A percentile compares a stretch with the other conserved stretches of the same genome.
These are phyloP conservation scores for Pseudomyrmex sp. DNA, from an alignment of 1,140 invertebrate species.

Conservation along the genomic window DNA sequence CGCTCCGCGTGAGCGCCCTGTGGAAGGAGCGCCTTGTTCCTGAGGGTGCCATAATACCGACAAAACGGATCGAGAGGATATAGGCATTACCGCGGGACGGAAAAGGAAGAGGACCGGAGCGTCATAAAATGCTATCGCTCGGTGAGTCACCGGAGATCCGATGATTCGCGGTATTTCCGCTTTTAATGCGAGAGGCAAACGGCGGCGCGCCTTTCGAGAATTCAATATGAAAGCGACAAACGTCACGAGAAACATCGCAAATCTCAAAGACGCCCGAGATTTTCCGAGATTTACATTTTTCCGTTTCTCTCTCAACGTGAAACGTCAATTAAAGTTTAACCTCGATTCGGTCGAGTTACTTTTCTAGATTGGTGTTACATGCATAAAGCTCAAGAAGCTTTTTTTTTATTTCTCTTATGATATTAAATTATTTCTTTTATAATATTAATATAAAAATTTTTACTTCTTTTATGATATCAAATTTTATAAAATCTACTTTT, in stretches of 20 bases:
- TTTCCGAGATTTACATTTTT: background rate
- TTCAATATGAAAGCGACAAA: background rate
- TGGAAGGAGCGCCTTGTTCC: conserved; percentile 46
- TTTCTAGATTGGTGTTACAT: too few species aligned
- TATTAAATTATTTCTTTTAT: too few species aligned
- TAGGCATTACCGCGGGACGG: conserved; percentile 44
- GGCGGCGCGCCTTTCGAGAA: background rate
- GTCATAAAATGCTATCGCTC: conserved; percentile 40
- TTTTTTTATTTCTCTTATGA: too few species aligned
- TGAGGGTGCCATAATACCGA: conserved; percentile 52
- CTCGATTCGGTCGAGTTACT: too few species aligned
- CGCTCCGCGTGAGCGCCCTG: conserved; percentile 19
- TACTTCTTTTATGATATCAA: too few species aligned
- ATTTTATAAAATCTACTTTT: too few species aligned
- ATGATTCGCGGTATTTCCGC: conserved; percentile 47
- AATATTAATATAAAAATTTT: too few species aligned
- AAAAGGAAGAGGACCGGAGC: conserved; percentile 4
- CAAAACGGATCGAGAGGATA: conserved; percentile 61
- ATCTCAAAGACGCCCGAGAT: conserved; percentile 1
- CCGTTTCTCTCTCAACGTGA: background rate
- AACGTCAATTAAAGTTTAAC: too few species aligned
- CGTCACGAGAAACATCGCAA: background rate
- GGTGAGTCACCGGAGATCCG: conserved; percentile 40
- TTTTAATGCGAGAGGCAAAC: conserved; percentile 37
- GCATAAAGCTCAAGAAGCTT: too few species aligned